A percentile compares a stretch with the other conserved stretches of the same genome.
Conservation (phyloP, 2,113 vertebrate species). For the Pterocles orientalis region DNA sequence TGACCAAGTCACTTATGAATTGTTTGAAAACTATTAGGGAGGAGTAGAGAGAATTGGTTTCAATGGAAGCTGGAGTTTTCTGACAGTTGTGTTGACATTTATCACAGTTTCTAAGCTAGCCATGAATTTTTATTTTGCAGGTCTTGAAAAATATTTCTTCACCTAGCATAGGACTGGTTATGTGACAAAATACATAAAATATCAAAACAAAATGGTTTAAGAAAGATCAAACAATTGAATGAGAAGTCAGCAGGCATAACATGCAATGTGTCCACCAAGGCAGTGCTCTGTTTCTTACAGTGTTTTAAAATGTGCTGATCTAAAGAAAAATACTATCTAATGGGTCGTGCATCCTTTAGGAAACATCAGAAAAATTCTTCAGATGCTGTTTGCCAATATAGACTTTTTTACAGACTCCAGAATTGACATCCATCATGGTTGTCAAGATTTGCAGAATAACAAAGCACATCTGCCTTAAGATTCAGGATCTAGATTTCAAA, state of each 20-base stretch:
- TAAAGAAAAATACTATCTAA: neutral
- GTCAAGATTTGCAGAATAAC: neutral
- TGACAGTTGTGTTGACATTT: neutral
- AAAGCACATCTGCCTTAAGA: neutral
- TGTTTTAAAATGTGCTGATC: constrained; percentile 13
- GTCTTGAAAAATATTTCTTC: neutral
- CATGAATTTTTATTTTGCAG: neutral
- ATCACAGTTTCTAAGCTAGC: neutral
- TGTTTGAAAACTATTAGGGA: neutral
- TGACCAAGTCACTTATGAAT: neutral
- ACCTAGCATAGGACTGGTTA: neutral
- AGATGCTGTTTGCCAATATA: constrained; percentile 27
- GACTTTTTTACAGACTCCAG: neutral
- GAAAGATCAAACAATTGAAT: neutral
- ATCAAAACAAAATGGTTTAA: neutral
- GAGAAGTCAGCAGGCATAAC: neutral
- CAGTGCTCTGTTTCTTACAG: neutral
- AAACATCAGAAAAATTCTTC: constrained; percentile 24
- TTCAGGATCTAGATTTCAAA: neutral
- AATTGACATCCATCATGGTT: neutral
- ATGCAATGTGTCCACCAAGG: neutral
- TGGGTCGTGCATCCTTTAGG: neutral
- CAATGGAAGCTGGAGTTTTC: neutral
- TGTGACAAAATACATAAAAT: neutral
- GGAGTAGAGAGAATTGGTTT: neutral